A percentile compares a stretch with the other conserved stretches of the same genome.
These are phyloP conservation scores for Strigamia crassipes DNA, from an alignment of 2,888 invertebrate species.

Conservation along the genomic window DNA sequence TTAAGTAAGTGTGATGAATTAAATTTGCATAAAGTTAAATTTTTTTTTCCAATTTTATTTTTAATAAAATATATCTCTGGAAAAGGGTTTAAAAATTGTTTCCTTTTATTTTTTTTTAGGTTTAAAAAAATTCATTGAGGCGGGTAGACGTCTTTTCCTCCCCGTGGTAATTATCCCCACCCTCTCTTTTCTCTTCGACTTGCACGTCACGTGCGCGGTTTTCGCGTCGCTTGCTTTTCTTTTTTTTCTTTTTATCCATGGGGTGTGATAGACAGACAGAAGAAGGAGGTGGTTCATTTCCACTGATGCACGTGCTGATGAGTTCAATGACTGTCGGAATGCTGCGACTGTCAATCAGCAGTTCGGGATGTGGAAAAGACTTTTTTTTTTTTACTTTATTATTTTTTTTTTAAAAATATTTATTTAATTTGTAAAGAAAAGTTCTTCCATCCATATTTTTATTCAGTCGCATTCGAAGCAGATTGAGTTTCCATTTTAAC, in stretches of 20 bases:
- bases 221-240: slow-evolving; percentile 21
- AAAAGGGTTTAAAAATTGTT: background rate
- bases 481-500: slow-evolving; percentile 6
- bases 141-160: background rate
- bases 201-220: slow-evolving; percentile 16
- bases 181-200: slow-evolving; percentile 21
- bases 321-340: slow-evolving; percentile 21
- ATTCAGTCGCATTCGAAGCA: background rate
- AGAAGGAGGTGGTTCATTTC: slow-evolving; percentile 21
- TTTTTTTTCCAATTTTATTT: background rate
- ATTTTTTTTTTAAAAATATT: background rate
- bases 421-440: slow-evolving; percentile 16
- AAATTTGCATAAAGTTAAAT: background rate
- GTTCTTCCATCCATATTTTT: background rate
- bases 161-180: slow-evolving; percentile 7
- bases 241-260: slow-evolving; percentile 14
- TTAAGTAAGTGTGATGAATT: slow-evolving; percentile 10
- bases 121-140: background rate
- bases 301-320: slow-evolving; percentile 21
- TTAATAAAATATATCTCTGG: background rate
- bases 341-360: slow-evolving; percentile 21
- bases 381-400: background rate
- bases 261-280: slow-evolving; percentile 21
- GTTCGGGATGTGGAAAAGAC: background rate
- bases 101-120: background rate